Conservation (phyloP, 2,888 invertebrate genomes). For the Tenthredo scrophulariae region DNA sequence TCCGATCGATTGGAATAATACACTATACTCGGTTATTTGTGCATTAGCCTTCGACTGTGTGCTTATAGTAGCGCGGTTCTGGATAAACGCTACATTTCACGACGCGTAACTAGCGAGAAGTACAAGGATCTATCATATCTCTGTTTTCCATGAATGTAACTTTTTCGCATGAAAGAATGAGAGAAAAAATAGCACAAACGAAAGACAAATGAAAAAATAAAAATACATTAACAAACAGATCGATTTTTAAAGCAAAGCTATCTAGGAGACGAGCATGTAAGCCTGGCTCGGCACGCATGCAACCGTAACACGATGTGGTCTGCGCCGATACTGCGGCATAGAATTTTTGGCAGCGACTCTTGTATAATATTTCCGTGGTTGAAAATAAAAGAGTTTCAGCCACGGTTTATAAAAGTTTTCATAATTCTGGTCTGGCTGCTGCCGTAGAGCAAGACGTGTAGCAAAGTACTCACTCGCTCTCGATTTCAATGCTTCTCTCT, state of each 20-base stretch:
- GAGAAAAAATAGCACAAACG: background rate
- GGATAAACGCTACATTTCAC: constrained; percentile 11
- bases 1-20: constrained; percentile 14
- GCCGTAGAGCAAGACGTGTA: constrained; percentile 33
- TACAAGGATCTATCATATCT: constrained; percentile 13
- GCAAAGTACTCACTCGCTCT: background rate
- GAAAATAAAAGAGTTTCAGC: constrained; percentile 35
- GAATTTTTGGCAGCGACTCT: constrained; percentile 60
- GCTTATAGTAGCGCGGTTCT: background rate
- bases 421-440: constrained; percentile 50
- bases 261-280: constrained; percentile 36
- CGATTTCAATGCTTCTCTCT: constrained; percentile 6
- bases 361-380: constrained; percentile 62
- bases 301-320: constrained; percentile 53
- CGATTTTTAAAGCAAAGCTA: constrained; percentile 44
- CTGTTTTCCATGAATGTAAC: background rate
- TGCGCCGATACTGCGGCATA: constrained; percentile 54
- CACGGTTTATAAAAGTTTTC: constrained; percentile 50
- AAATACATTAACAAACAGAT: constrained; percentile 38
- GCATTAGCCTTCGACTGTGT: constrained; percentile 1
- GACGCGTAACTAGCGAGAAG: background rate
- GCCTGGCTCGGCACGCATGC: constrained; percentile 52
- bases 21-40: background rate
- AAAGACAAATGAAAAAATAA: background rate
- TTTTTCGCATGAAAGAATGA: background rate